Base-by-base conservation (phyloP, 2,113 vertebrate species). In the Prinia subflava region DNA sequence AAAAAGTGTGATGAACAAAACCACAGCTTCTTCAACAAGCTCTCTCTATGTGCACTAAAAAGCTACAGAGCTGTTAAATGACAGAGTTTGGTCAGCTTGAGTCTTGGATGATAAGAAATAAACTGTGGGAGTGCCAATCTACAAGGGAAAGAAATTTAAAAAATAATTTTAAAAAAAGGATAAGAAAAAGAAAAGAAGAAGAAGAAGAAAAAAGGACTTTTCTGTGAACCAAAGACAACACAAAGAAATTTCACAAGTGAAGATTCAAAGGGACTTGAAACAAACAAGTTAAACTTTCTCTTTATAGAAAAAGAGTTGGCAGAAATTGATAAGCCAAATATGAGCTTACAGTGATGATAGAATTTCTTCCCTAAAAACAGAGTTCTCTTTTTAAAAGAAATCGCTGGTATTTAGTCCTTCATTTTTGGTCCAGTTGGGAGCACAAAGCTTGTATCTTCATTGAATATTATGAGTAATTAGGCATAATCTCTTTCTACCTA, bases 101-200 rank as follows among this genome's bases (percentile, higher is more conserved):
- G 27, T 63, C 44, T 87, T 82, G 67, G 18, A 46, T 52, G 31
- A 52, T 64, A 64, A 63, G 41, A 78, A 91, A 79, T 60, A 87
- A 87, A 57, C 12, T 62, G 18, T 37, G 62, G 31, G 42, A 79
- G 12, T 65, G 14, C 30, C 55, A 84, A 27, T 73, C 30, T 93
- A 19, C 19, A 83, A 17, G 20, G 24, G 1, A 37, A 87, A 46
- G 18, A 73, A 20, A 21, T 30, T 68, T 2, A 2, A 17, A 56
- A 6, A 47, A 14, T 3, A 5, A 20, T 35, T 70, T 24, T 2
- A 4, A 10, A 7, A 13, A 21, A 42, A 28, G 1, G 6, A 53
- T 2, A 42, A 13, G 7, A 6, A 25, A 37, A 35, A 55, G 3
- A 13, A 82, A 17, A 46, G 5, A 47, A 28, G 3, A 1, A 21